Evolutionary conservation across 2,888 invertebrate species (phyloP).

Genomic region (Vesta saturnalis): DNA sequence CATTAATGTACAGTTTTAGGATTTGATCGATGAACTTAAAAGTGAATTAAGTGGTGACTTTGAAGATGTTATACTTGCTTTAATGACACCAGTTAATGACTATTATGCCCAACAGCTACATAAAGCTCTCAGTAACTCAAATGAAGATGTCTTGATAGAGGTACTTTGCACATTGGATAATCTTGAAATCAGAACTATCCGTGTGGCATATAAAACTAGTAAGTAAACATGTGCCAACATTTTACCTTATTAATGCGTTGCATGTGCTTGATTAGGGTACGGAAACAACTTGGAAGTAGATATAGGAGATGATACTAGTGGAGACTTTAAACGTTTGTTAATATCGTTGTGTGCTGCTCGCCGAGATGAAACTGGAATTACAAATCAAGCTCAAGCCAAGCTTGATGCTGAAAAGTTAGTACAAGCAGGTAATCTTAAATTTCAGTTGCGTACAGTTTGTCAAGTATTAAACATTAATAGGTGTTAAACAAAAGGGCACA

Average conservation of each 20-base stretch:
- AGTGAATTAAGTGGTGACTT: conserved; percentile 91
- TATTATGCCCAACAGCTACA: conserved; percentile 86
- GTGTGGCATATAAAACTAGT: conserved; percentile 81
- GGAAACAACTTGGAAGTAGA: conserved; percentile 81
- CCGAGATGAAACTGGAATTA: conserved; percentile 82
- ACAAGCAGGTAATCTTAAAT: conserved; percentile 67
- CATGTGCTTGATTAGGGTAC: too few species aligned
- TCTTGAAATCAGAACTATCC: conserved; percentile 81
- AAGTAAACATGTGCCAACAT: conserved; percentile 59
- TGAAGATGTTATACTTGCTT: conserved; percentile 81
- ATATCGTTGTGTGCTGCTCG: conserved; percentile 85
- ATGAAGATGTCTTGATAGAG: conserved; percentile 87
- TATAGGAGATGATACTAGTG: conserved; percentile 87
- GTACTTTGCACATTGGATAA: conserved; percentile 89
- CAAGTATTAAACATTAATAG: conserved; percentile 55
- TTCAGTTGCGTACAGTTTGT: background rate
- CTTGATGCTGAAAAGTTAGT: conserved; percentile 84
- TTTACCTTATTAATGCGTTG: too few species aligned
- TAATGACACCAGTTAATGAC: conserved; percentile 86
- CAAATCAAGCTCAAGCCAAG: conserved; percentile 76
- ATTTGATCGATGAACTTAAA: conserved; percentile 83
- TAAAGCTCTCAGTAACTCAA: conserved; percentile 83
- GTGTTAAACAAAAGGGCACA: conserved; percentile 75
- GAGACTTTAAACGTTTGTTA: conserved; percentile 89
- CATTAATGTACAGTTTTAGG: too few species aligned